Base-by-base conservation (phyloP, 2,888 invertebrate genomes). In the Coronaproctus castanopsis region DNA sequence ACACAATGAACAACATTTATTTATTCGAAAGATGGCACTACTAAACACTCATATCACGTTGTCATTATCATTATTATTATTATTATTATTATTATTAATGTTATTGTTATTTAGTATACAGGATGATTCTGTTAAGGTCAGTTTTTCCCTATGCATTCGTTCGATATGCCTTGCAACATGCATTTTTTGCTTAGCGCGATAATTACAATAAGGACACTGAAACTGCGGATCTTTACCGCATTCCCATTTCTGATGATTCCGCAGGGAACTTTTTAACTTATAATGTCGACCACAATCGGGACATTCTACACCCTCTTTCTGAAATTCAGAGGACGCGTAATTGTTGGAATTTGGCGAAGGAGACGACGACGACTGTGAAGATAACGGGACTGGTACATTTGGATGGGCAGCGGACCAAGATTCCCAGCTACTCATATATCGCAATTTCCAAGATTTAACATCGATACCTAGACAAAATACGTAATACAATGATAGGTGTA, bases 231-330 rank as follows among this genome's bases (percentile, higher is more conserved):
- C 85, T 71, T 86, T 86, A 69, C 85, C 85, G 72, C 85, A 86
- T 73, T 86, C 86, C 85, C 85, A 86, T 72, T 85, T 85, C 76
- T 85, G 84, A 70, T 86, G 86, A 72, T 86, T 85, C 63, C 85
- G 78, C 68, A 86, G 74, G 63, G 87, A 87, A 66, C 87, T 87
- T 74, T 88, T 88, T 66, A 88, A 78, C 72, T 88, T 88, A 75
- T 89, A 89, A 64, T 85, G 81, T 65, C 88, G 78, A 63, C 86
- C 87, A 73, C 89, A 89, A 68, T 85, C 85, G 59, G 83, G 63
- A 52, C 68, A 68, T 49, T 66, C 68, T 52, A 67, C 67, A 10
- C 66, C 68, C 54, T 67, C 55, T 36, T 36, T 36, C 14, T 5
- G 58, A 52, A 55, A 56, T 57, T 18, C 50, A 21, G 36, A 52